phyloP scores from a whole-genome alignment of 2,888 invertebrate species.

The Ichneumoninae sp. region DNA sequence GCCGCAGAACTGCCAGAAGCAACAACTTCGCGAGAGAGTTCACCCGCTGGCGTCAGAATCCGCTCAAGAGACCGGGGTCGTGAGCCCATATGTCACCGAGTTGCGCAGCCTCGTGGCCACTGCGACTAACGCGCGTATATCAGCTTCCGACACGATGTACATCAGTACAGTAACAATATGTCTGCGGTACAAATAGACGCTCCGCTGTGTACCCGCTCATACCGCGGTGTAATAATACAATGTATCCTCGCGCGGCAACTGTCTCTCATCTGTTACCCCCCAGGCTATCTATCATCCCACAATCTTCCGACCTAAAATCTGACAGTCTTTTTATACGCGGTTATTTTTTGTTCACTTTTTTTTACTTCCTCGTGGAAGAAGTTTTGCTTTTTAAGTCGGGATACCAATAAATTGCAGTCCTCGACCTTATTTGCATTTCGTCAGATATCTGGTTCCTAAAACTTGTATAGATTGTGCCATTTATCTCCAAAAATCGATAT shows the following conservation, averaged over 20 bases:
- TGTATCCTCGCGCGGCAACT: conserved; percentile 6
- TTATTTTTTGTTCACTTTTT: neutral
- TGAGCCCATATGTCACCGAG: conserved; percentile 79
- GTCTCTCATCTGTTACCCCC: conserved; percentile 3
- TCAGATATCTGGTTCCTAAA: too few relatives aligned
- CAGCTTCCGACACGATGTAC: conserved; percentile 37
- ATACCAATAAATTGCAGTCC: neutral
- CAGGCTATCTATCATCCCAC: neutral
- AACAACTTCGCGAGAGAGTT: conserved; percentile 66
- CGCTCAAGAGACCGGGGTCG: conserved; percentile 71
- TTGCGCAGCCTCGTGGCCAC: conserved; percentile 35
- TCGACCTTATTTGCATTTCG: neutral
- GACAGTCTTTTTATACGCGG: neutral
- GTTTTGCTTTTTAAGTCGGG: neutral
- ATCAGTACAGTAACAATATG: conserved; percentile 25
- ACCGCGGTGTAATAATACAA: conserved; percentile 18
- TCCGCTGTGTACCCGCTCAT: neutral
- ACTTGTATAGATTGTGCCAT: too few relatives aligned
- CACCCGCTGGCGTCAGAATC: conserved; percentile 68
- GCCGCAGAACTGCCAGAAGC: conserved; percentile 66
- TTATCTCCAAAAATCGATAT: too few relatives aligned
- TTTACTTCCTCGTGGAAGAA: too few relatives aligned
- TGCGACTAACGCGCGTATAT: conserved; percentile 44
- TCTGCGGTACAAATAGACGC: conserved; percentile 29
- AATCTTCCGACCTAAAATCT: neutral